These are phyloP conservation scores for Indicator indicator DNA, from an alignment of 2,113 vertebrate species.

Conservation along the genomic window DNA sequence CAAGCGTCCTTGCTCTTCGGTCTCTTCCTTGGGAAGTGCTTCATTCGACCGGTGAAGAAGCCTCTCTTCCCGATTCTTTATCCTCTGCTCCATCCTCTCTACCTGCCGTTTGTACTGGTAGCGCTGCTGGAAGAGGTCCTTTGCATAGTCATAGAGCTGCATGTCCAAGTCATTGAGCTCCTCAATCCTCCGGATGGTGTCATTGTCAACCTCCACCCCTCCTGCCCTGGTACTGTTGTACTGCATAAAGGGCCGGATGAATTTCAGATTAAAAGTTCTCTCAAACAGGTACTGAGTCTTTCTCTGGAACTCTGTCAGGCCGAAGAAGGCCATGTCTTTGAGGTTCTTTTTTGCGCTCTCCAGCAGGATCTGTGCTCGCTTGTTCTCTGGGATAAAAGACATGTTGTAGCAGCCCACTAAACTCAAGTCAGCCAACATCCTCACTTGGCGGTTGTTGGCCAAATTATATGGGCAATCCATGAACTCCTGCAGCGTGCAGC, in stretches of 20 bases:
- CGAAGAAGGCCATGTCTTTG: slow-evolving; percentile 98
- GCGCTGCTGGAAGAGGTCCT: slow-evolving; percentile 97
- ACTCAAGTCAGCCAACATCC: slow-evolving; percentile 97
- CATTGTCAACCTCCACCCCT: slow-evolving; percentile 91
- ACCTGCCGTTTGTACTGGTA: slow-evolving; percentile 96
- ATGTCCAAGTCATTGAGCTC: slow-evolving; percentile 98
- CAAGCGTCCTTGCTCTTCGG: slow-evolving; percentile 84
- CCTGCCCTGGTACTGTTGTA: slow-evolving; percentile 97
- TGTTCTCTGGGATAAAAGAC: slow-evolving; percentile 95
- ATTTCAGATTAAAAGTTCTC: slow-evolving; percentile 94
- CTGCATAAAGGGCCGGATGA: slow-evolving; percentile 98
- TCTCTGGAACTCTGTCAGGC: slow-evolving; percentile 97
- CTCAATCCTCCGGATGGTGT: slow-evolving; percentile 92
- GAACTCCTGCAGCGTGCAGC: slow-evolving; percentile 97
- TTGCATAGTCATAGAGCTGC: slow-evolving; percentile 98
- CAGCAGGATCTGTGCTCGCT: slow-evolving; percentile 92
- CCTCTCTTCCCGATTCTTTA: slow-evolving; percentile 86
- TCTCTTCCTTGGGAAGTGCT: slow-evolving; percentile 79
- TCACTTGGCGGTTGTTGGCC: slow-evolving; percentile 97
- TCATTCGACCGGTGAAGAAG: slow-evolving; percentile 83
- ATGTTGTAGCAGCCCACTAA: slow-evolving; percentile 99
- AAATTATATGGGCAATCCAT: slow-evolving; percentile 98
- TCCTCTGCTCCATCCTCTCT: slow-evolving; percentile 91
- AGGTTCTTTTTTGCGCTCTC: slow-evolving; percentile 99
- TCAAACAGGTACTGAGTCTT: slow-evolving; percentile 99